Percentiles rank a stretch among this genome's conserved stretches.
Evolutionary conservation across 2,888 invertebrate genomes (phyloP).

Genomic region (Nephrotoma appendiculata): DNA sequence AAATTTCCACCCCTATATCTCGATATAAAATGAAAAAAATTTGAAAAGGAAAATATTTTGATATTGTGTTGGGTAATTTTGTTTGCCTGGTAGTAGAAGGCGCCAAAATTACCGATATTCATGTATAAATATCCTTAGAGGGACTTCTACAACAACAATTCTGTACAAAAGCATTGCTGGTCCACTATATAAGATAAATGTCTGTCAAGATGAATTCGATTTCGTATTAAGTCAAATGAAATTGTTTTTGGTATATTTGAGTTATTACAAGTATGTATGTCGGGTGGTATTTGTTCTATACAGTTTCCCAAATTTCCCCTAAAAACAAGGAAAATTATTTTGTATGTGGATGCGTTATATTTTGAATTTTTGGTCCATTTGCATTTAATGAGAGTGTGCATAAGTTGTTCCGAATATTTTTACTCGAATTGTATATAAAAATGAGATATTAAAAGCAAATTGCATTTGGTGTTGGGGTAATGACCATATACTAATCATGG

Average conservation of each 20-base stretch:
- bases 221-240: background rate
- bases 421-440: too few relatives aligned
- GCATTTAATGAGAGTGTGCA: background rate
- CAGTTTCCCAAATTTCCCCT: background rate
- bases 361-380: background rate
- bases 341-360: background rate
- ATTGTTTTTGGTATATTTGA: background rate
- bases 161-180: background rate
- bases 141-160: background rate
- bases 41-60: background rate
- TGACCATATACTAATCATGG: too few relatives aligned
- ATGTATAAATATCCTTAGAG: conserved; percentile 2
- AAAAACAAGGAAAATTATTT: background rate
- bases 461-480: too few relatives aligned
- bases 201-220: background rate
- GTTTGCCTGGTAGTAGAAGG: conserved; percentile 3
- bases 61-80: background rate
- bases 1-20: background rate
- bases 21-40: background rate
- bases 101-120: conserved; percentile 5
- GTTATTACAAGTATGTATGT: background rate
- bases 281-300: background rate
- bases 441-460: too few relatives aligned
- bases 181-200: background rate
- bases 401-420: background rate